Evolutionary conservation across 2,113 vertebrate genomes (phyloP), one percentile per base, ranked within the genome.

Genomic region (Percina caprodes): DNA sequence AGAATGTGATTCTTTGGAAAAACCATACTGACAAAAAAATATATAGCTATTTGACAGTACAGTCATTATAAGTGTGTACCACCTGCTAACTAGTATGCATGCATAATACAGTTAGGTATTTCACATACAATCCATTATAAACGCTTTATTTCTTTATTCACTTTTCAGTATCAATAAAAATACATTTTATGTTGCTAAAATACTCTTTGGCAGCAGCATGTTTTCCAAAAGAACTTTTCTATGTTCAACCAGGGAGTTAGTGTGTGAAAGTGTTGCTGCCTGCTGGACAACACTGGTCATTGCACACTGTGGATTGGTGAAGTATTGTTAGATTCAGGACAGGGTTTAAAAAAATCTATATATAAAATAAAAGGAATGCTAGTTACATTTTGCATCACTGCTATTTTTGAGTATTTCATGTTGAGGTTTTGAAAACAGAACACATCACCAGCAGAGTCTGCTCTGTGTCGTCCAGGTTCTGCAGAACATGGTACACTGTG

Each of bases 401-500:
- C 8, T 24, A 30, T 30, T 65, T 21, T 8, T 11, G 13, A 23
- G 24, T 49, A 33, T 23, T 33, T 73, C 19, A 42, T 24, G 58
- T 2, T 26, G 24, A 51, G 35, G 33, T 55, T 55, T 71, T 42
- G 19, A 49, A 51, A 35, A 52, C 21, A 30, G n/a, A 21, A 21
- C 21, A 26, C 16, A 51, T 39, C 21, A 15, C 13, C 60, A 42
- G 15, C 72, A 19, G 13, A 42, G 46, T 70, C 39, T 78, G n/a
- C 75, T 10, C 45, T 35, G 39, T 70, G 23, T 76, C 21, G 49
- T 62, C 0, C 90, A 99, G 97, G 97, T 99, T 63, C 92, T 98
- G 69, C 97, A 98, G 95, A 98, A 96, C 87, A 97, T 99, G 95
- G 96, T 98, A 56, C 97, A 99, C 87, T 99, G 97, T 0, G 96